Evolutionary conservation across 2,113 vertebrate species (phyloP).

Genomic region (Neotragus moschatus): DNA sequence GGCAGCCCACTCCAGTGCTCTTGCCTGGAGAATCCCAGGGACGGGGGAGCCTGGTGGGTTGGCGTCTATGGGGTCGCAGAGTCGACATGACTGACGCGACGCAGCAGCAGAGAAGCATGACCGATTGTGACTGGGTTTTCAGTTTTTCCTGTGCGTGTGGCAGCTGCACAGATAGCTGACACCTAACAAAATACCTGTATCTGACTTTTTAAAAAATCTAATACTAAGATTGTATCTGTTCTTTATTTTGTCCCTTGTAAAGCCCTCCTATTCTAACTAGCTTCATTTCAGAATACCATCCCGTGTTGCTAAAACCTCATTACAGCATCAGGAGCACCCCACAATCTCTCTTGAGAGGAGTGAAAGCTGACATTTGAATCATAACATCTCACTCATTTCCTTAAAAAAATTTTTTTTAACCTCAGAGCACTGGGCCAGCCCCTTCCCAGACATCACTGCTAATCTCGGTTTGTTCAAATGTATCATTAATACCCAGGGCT

Average conservation of each 20-base stretch:
- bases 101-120: not conserved
- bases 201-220: not conserved
- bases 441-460: not conserved
- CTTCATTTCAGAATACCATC: not conserved
- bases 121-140: not conserved
- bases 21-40: too few species aligned
- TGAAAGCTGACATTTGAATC: not conserved
- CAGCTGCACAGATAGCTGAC: not conserved
- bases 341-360: not conserved
- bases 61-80: too few species aligned
- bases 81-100: too few species aligned
- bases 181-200: not conserved
- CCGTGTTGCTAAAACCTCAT: not conserved
- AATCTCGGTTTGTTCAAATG: not conserved
- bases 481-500: too few species aligned
- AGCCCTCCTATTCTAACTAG: not conserved
- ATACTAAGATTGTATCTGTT: not conserved
- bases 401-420: not conserved
- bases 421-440: not conserved
- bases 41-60: too few species aligned
- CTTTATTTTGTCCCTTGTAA: not conserved
- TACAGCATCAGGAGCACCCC: not conserved
- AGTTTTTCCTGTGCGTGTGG: not conserved
- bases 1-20: too few species aligned
- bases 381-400: not conserved